Percentiles rank a stretch among this genome's conserved stretches.
phyloP scores from a whole-genome alignment of 2,113 vertebrate genomes.

The Apteryx owenii region DNA sequence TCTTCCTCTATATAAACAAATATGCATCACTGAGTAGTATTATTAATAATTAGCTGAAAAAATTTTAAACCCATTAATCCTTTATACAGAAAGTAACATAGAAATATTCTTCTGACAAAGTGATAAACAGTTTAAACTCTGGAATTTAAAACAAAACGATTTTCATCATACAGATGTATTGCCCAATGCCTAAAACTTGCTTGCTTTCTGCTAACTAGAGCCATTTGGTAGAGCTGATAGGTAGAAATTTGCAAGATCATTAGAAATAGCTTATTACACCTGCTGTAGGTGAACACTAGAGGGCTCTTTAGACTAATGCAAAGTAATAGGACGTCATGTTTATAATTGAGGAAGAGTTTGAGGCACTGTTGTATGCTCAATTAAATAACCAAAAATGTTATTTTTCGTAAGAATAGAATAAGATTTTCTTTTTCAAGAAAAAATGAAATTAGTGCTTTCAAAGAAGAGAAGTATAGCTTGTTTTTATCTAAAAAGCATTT shows the following conservation, averaged over 20 bases:
- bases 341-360: not conserved
- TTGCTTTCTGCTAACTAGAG: not conserved
- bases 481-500: not conserved
- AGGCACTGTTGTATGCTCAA: not conserved
- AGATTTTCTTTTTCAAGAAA: not conserved
- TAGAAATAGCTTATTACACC: not conserved
- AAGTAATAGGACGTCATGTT: not conserved
- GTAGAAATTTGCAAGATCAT: not conserved
- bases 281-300: conserved; percentile 58
- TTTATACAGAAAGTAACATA: not conserved
- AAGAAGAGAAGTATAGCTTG: not conserved
- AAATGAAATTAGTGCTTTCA: not conserved
- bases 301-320: conserved; percentile 66
- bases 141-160: not conserved
- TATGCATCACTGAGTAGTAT: not conserved
- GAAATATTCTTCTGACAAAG: not conserved
- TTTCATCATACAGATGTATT: not conserved
- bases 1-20: not conserved
- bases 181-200: not conserved
- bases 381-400: not conserved
- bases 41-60: not conserved
- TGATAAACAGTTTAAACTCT: not conserved
- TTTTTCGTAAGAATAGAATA: not conserved
- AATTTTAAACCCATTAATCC: not conserved
- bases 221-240: not conserved